Percentiles rank a stretch among this genome's conserved stretches.
Conservation (phyloP, 2,113 vertebrate species). For the Meleagris gallopavo region DNA sequence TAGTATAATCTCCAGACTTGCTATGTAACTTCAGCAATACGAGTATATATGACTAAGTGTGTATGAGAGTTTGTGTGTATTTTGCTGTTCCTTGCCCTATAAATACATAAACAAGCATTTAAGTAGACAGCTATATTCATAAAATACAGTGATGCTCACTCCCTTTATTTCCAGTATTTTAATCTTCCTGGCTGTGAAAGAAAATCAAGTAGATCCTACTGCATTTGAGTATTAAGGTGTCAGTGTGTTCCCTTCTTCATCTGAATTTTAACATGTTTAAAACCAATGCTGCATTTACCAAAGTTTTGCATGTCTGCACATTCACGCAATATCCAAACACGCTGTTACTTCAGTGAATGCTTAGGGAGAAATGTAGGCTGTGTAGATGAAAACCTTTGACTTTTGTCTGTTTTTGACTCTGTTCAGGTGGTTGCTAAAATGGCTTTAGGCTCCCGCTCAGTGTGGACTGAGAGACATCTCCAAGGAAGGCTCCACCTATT, state of each 20-base stretch:
- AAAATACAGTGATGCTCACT: not conserved
- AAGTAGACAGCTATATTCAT: not conserved
- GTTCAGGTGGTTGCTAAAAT: not conserved
- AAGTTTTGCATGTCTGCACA: not conserved
- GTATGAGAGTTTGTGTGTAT: not conserved
- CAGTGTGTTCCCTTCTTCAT: not conserved
- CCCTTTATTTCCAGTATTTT: not conserved
- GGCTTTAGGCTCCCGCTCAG: not conserved
- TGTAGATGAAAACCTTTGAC: not conserved
- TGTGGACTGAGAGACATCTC: not conserved
- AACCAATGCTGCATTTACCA: constrained; percentile 17
- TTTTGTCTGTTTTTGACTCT: not conserved
- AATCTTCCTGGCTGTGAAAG: not conserved
- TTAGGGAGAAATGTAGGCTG: not conserved
- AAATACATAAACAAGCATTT: not conserved
- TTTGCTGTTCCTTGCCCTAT: not conserved
- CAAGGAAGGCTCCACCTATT: not conserved
- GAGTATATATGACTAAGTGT: not conserved
- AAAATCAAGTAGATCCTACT: not conserved
- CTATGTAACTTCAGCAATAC: not conserved
- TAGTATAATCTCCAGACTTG: constrained; percentile 29
- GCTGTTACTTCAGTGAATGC: not conserved
- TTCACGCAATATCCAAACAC: not conserved
- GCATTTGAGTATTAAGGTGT: not conserved
- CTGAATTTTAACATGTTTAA: constrained; percentile 22